Percentiles rank a stretch among this genome's conserved stretches.
These are phyloP conservation scores for Ceratosolen fusciceps DNA, from an alignment of 1,140 invertebrate genomes.

Conservation along the genomic window DNA sequence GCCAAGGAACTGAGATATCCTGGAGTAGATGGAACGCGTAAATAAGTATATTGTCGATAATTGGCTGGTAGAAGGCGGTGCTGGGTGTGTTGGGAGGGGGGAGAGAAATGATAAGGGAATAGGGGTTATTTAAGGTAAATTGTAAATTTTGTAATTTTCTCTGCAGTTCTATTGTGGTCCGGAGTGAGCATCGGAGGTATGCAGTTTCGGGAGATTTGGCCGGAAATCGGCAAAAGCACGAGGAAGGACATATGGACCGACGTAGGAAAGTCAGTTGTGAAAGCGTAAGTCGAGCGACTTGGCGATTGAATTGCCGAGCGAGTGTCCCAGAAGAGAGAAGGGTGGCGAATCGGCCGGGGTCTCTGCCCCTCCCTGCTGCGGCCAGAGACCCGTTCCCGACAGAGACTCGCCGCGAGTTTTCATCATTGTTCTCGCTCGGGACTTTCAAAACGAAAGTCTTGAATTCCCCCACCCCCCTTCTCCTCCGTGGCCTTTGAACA, in stretches of 20 bases:
- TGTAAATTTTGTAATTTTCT: neutral
- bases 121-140: no score
- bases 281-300: conserved; percentile 61
- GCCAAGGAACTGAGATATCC: no score
- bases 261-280: conserved; percentile 69
- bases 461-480: no score
- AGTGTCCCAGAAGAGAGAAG: no score
- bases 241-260: conserved; percentile 74
- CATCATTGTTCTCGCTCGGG: neutral
- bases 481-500: neutral
- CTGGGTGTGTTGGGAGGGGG: no score
- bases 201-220: conserved; percentile 72
- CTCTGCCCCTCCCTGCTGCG: neutral
- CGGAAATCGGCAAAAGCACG: conserved; percentile 70
- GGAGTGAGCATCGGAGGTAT: conserved; percentile 78
- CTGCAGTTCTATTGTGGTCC: conserved; percentile 77
- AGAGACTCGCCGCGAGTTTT: no score
- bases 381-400: neutral
- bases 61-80: no score
- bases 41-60: no score
- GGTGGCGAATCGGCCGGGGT: no score
- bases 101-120: no score
- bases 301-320: no score
- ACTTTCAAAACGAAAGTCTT: neutral
- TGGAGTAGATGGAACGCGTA: no score